phyloP scores from a whole-genome alignment of 30 jellyfish, hydroid and myxozoan genomes.

The Turritopsis dohrnii region DNA sequence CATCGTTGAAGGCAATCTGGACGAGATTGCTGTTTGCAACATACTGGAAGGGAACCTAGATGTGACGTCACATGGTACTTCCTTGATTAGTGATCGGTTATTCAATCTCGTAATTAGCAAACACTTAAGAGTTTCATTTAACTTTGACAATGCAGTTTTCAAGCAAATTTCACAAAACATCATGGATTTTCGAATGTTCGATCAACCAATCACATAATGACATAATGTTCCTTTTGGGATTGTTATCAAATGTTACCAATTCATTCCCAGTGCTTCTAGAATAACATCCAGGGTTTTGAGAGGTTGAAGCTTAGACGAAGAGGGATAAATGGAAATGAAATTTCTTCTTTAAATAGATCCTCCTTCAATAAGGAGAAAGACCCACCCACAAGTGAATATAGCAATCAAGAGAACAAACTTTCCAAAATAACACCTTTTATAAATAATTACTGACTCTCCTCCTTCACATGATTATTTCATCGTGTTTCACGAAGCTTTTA shows the following conservation, averaged over 20 bases:
- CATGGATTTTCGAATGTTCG: too few species aligned
- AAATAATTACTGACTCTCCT: neutral
- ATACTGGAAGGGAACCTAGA: neutral
- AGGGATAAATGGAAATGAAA: too few species aligned
- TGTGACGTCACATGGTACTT: conserved; percentile 9
- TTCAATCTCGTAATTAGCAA: neutral
- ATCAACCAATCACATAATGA: neutral
- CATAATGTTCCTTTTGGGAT: too few species aligned
- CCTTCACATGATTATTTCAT: neutral
- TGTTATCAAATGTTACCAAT: too few species aligned
- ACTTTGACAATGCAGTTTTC: too few species aligned
- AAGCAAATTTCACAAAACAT: too few species aligned
- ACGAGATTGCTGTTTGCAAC: conserved; percentile 7
- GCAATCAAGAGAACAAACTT: neutral
- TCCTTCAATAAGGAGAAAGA: neutral
- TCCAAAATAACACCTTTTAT: neutral
- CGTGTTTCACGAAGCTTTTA: neutral
- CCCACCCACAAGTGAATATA: neutral
- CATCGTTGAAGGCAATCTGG: conserved; percentile 8
- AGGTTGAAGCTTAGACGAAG: too few species aligned
- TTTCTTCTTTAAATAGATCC: neutral
- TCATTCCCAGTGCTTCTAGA: too few species aligned
- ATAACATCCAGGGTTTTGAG: too few species aligned
- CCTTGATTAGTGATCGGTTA: too few species aligned
- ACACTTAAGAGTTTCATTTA: too few species aligned